Conservation (phyloP, 2,797 vertebrate genomes). For the Gallinago stenura region DNA sequence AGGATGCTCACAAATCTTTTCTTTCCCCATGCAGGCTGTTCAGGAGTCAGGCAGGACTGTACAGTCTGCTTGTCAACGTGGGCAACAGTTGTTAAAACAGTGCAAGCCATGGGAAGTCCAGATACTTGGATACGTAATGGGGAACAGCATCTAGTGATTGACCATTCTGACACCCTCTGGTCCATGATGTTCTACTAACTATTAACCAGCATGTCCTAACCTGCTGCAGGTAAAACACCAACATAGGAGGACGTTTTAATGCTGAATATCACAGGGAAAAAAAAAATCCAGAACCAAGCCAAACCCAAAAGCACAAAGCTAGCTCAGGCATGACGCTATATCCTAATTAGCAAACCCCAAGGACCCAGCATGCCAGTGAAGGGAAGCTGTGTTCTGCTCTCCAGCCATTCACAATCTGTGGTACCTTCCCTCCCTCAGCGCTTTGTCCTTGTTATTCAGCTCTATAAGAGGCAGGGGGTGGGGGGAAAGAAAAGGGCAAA, state of each 20-base stretch:
- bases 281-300: neutral
- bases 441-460: neutral
- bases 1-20: neutral
- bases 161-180: neutral
- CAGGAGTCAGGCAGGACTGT: neutral
- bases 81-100: neutral
- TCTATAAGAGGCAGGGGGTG: neutral
- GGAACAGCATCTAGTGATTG: neutral
- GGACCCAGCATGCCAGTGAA: accelerated
- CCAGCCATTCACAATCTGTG: neutral
- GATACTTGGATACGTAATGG: neutral
- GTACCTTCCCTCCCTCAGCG: neutral
- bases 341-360: neutral
- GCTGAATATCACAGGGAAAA: neutral
- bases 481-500: neutral
- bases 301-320: neutral
- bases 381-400: neutral
- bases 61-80: neutral
- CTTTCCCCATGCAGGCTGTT: neutral
- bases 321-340: neutral
- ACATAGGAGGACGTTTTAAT: neutral
- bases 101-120: neutral
- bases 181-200: neutral
- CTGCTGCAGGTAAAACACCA: neutral
- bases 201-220: neutral